These are phyloP conservation scores for Dicroscelio sp. DNA, from an alignment of 2,888 invertebrate species.

Conservation along the genomic window DNA sequence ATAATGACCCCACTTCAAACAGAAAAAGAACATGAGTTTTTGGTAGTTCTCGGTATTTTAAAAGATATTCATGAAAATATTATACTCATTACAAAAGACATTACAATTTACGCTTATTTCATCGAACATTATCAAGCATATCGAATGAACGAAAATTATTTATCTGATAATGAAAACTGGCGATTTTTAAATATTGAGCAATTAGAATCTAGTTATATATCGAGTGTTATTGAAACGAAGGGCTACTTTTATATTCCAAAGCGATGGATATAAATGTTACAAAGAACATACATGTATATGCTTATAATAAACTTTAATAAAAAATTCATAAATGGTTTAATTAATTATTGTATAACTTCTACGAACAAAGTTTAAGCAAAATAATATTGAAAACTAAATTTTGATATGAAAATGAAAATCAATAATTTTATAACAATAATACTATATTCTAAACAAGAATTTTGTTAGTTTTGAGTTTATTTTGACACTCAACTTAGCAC, in stretches of 20 bases:
- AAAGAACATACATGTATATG: too few relatives aligned
- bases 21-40: constrained; percentile 22
- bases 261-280: constrained; percentile 40
- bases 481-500: too few relatives aligned
- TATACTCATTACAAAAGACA: not conserved
- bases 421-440: too few relatives aligned
- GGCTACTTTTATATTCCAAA: constrained; percentile 13
- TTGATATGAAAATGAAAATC: too few relatives aligned
- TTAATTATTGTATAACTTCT: too few relatives aligned
- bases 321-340: too few relatives aligned
- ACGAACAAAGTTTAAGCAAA: too few relatives aligned
- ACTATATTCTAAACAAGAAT: too few relatives aligned
- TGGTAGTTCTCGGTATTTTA: not conserved
- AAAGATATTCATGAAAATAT: not conserved
- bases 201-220: not conserved
- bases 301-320: too few relatives aligned
- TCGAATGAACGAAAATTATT: not conserved
- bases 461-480: too few relatives aligned
- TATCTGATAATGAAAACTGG: not conserved
- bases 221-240: not conserved
- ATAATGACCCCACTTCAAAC: constrained; percentile 22
- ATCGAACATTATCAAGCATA: constrained; percentile 41
- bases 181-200: not conserved
- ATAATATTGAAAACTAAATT: too few relatives aligned
- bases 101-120: constrained; percentile 12